Percentiles rank a stretch among this genome's conserved stretches.
These are phyloP conservation scores for Phalanger gymnotis DNA, from an alignment of 2,797 vertebrate species.

Conservation along the genomic window DNA sequence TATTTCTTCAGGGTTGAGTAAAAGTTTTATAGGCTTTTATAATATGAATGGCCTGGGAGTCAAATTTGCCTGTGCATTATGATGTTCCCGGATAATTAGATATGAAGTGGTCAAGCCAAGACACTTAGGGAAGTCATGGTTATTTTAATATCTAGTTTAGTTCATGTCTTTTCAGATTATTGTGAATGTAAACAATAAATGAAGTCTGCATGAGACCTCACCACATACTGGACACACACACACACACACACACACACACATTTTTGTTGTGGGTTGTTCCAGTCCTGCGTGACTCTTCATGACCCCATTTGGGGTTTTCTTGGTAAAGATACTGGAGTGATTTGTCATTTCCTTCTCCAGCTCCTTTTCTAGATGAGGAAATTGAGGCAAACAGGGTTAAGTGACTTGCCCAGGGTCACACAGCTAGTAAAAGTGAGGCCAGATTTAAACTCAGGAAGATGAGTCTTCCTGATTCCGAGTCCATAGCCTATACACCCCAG, in stretches of 20 bases:
- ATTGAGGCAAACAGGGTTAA: neutral
- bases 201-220: conserved; percentile 24
- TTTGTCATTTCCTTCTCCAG: neutral
- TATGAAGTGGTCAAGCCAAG: conserved; percentile 49
- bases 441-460: neutral
- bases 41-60: conserved; percentile 60
- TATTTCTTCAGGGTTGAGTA: conserved; percentile 57
- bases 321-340: neutral
- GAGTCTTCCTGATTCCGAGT: neutral
- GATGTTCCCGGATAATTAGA: conserved; percentile 57
- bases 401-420: neutral
- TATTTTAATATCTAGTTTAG: conserved; percentile 25
- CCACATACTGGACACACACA: neutral
- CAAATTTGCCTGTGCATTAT: conserved; percentile 53
- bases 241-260: too few species aligned
- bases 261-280: neutral
- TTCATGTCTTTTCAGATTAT: conserved; percentile 50
- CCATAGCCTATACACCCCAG: neutral
- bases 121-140: conserved; percentile 63
- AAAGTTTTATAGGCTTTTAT: conserved; percentile 47
- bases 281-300: neutral
- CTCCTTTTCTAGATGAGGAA: neutral
- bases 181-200: conserved; percentile 55
- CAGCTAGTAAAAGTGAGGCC: neutral
- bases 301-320: neutral